Conservation (phyloP, 2,888 invertebrate genomes). For the Hydriomena furcata region DNA sequence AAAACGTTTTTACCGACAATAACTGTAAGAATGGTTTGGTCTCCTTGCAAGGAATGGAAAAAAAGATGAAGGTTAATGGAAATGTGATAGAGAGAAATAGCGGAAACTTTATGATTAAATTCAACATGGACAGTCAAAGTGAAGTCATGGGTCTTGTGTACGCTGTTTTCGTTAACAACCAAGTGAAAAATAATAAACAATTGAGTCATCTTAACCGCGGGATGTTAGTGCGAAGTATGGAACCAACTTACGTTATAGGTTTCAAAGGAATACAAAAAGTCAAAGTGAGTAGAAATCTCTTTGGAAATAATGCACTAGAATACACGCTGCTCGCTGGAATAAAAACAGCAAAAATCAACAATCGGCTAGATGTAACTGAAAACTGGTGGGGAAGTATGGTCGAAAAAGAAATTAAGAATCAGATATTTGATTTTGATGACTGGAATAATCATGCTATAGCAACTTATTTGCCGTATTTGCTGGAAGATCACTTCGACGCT, state of each 20-base stretch:
- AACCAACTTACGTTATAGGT: conserved; percentile 93
- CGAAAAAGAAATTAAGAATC: conserved; percentile 88
- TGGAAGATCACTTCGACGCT: conserved; percentile 89
- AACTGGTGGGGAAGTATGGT: conserved; percentile 98
- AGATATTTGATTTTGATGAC: conserved; percentile 99
- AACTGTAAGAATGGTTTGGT: conserved; percentile 91
- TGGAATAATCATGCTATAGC: conserved; percentile 99
- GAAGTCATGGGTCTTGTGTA: conserved; percentile 94
- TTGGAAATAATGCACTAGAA: conserved; percentile 91
- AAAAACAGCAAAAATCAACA: conserved; percentile 93
- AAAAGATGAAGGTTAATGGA: conserved; percentile 92
- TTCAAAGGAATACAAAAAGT: conserved; percentile 98
- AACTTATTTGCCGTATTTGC: conserved; percentile 93
- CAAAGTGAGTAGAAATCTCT: conserved; percentile 93
- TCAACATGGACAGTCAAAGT: conserved; percentile 95
- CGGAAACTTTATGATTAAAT: conserved; percentile 93
- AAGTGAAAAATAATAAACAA: conserved; percentile 88
- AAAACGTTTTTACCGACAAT: conserved; percentile 93
- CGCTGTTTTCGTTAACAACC: conserved; percentile 91
- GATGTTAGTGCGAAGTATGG: conserved; percentile 61
- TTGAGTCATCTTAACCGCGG: conserved; percentile 61
- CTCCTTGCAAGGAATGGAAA: conserved; percentile 97
- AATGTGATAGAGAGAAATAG: conserved; percentile 92
- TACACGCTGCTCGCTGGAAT: conserved; percentile 97
- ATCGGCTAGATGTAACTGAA: conserved; percentile 92